Base-by-base conservation (phyloP, 2,888 invertebrate species). In the Caenorhabditis sinica region DNA sequence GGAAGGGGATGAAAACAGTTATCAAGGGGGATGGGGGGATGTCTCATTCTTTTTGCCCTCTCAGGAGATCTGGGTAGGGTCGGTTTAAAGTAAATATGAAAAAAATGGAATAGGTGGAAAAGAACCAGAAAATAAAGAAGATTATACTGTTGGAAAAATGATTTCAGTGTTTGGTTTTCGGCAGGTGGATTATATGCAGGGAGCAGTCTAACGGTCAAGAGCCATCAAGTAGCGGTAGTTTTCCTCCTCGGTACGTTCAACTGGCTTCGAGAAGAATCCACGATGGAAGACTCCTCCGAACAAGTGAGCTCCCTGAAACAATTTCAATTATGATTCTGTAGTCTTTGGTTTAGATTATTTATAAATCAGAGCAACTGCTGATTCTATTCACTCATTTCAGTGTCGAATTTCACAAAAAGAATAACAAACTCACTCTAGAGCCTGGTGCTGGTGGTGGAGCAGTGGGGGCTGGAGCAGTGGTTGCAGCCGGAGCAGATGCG, bases 191-290 rank as follows among this genome's bases (percentile, higher is more conserved):
- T 28, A 43, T 36, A 11, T 13, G 13, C 11, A 11, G 60, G 30
- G 53, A 65, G 28, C 17, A 6, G 20, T 75, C 84, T 80, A 91
- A 60, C 91, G 90, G 73, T 91, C 91, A 66, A 90, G 86, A 61
- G 91, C 90, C 90, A 91, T 90, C 72, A 91, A 82, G 81, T 91
- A 91, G 61, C 91, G 91, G 79, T 91, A 91, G 82, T 89, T 89
- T 68, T 91, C 91, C 68, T 91, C 90, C 23, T 90, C 88, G 28
- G 86, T 80, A 51, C 89, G 85, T 53, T 90, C 86, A 28, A 91
- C 90, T n/a, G 91, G 91, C 61, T 89, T 90, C 30, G 90, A 88
- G 83, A 91, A 90, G 87, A 91, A 91, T 56, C 90, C 90, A 69
- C 88, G 88, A 23, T 89, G 88, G 81, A 91, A 91, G 65, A 91